Evolutionary conservation across 2,888 invertebrate species (phyloP), one percentile per base, ranked within the genome.

Genomic region (Rhabditoides inermis): DNA sequence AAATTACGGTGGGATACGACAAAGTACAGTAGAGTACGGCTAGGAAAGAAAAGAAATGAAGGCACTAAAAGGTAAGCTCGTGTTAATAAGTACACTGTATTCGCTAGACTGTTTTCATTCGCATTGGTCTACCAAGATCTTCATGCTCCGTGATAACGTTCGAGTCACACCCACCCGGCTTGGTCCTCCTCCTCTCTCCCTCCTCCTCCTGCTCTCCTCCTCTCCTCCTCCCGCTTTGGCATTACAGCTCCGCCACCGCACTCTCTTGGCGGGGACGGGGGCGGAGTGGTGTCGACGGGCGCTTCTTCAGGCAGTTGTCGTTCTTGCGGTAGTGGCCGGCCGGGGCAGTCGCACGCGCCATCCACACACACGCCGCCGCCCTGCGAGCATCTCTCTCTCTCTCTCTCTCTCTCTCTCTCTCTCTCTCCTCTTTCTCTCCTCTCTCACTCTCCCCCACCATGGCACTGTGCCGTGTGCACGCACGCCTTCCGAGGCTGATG

Each of bases 401-500:
- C 18, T 37, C 10, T 28, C 18, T 28, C 4, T 30, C 27, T 27
- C 23, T 28, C 27, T 30, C 65, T 63, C 28, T 52, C 41, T 4
- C 59, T 56, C 44, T 53, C 49, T 28, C 63, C 56, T n/a, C n/a
- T n/a, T n/a, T n/a, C n/a, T n/a, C n/a, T n/a, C n/a, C n/a, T n/a
- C n/a, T n/a, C 27, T 30, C 65, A 65, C 28, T 52, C 41, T 4
- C 59, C 58, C 44, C 53, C 49, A 26, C 63, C 56, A 28, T 55
- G 59, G 41, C 65, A 65, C 36, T 65, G 65, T 0, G 54, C 51
- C 5, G 56, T 45, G 32, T 55, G 50, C n/a, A 60, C 61, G 46
- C 67, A 67, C 28, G 57, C 39, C 61, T 49, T 15, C 65, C 67
- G 10, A 65, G 51, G 2, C 60, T 52, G 2, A 63, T 65, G 15